These are phyloP conservation scores for Poeciliopsis turneri DNA, from an alignment of 2,797 vertebrate genomes.

Conservation along the genomic window DNA sequence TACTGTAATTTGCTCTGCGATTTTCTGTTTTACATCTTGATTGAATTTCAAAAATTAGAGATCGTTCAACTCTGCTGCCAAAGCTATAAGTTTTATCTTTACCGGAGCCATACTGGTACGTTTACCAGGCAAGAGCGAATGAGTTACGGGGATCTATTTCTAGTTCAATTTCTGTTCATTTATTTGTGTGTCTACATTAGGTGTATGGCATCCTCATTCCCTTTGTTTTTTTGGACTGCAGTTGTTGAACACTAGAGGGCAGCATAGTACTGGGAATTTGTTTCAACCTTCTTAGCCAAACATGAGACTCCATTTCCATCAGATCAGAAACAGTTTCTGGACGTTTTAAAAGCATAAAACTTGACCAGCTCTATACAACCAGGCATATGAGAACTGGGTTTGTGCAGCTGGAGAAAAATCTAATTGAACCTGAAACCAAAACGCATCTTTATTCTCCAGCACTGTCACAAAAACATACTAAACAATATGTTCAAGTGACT, in stretches of 20 bases:
- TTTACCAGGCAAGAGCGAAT: conserved; percentile 40
- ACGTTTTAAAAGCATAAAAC: background rate
- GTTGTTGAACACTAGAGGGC: conserved; percentile 69
- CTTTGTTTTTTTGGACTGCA: background rate
- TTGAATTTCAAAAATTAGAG: background rate
- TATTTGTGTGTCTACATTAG: background rate
- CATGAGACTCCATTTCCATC: background rate
- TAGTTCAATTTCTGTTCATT: background rate
- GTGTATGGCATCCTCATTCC: background rate
- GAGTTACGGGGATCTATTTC: background rate
- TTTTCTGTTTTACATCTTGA: background rate
- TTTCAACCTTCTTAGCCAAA: background rate
- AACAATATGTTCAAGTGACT: background rate
- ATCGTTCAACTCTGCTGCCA: background rate
- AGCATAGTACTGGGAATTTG: conserved; percentile 57
- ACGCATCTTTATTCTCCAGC: background rate
- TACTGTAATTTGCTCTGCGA: conserved; percentile 15
- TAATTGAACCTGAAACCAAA: background rate
- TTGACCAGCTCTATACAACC: background rate
- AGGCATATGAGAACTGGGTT: background rate
- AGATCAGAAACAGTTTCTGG: background rate
- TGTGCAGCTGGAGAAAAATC: background rate
- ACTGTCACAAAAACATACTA: background rate
- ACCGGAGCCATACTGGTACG: conserved; percentile 13
- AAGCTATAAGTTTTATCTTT: background rate